phyloP scores from a whole-genome alignment of 2,797 vertebrate genomes.

The Clamator glandarius region DNA sequence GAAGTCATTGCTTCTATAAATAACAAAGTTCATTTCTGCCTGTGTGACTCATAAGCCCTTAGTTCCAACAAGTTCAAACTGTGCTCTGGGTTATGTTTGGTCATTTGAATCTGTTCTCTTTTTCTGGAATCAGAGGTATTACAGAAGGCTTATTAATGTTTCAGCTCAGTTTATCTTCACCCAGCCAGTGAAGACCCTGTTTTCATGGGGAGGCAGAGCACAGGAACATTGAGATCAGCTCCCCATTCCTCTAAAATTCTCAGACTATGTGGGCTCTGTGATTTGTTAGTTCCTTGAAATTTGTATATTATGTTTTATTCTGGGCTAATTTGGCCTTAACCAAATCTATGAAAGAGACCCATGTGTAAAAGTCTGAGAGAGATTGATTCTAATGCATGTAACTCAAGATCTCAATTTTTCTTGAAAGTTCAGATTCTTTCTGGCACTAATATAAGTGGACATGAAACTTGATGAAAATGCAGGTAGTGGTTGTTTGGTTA shows the following conservation, averaged over 20 bases:
- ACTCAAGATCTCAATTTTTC: not conserved
- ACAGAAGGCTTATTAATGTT: not conserved
- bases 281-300: not conserved
- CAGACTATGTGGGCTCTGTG: fast-evolving
- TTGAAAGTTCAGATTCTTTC: not conserved
- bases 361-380: not conserved
- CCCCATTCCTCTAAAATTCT: not conserved
- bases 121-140: not conserved
- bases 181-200: too few species aligned
- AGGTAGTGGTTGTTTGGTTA: not conserved
- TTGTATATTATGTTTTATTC: not conserved
- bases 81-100: not conserved
- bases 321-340: not conserved
- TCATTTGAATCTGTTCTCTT: not conserved
- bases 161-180: not conserved
- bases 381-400: not conserved
- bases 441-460: not conserved
- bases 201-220: not conserved
- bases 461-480: not conserved
- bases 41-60: not conserved
- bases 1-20: not conserved
- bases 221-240: fast-evolving
- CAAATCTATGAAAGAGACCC: not conserved
- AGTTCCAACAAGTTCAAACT: not conserved
- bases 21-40: not conserved